These are phyloP conservation scores for Alethe diademata DNA, from an alignment of 2,113 vertebrate genomes.

Conservation along the genomic window DNA sequence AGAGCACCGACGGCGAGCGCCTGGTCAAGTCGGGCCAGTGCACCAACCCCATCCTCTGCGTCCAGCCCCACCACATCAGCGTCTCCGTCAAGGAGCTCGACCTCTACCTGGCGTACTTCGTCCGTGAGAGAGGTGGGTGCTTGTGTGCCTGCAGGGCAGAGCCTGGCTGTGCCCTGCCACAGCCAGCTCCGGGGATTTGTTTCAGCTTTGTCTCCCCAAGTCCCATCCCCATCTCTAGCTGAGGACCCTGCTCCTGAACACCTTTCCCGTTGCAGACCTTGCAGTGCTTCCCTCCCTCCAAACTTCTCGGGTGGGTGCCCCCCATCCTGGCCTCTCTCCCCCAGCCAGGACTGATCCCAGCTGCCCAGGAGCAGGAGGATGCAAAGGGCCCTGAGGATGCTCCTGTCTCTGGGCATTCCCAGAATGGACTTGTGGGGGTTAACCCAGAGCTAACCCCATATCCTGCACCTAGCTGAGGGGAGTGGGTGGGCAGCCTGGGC, in stretches of 20 bases:
- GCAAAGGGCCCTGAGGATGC: background rate
- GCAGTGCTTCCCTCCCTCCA: background rate
- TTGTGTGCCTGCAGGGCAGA: accelerated
- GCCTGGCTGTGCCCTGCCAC: background rate
- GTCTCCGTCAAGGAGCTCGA: conserved; percentile 97
- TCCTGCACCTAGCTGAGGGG: background rate
- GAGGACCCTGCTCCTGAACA: accelerated
- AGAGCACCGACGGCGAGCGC: conserved; percentile 97
- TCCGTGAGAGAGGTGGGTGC: conserved; percentile 90
- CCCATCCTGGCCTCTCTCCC: background rate
- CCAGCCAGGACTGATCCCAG: background rate
- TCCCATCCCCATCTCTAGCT: background rate
- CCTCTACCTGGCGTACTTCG: conserved; percentile 97
- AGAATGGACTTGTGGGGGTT: background rate
- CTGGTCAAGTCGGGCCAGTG: conserved; percentile 92
- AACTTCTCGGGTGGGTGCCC: background rate
- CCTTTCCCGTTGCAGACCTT: accelerated
- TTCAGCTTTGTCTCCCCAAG: background rate
- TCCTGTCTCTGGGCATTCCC: background rate
- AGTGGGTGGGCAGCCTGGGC: background rate
- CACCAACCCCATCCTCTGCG: conserved; percentile 90
- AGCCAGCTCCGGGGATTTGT: accelerated
- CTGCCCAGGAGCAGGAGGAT: background rate
- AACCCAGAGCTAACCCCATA: background rate
- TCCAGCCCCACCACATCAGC: conserved; percentile 96